Evolutionary conservation across 2,888 invertebrate genomes (phyloP).

Genomic region (Polylopha cassiicola): DNA sequence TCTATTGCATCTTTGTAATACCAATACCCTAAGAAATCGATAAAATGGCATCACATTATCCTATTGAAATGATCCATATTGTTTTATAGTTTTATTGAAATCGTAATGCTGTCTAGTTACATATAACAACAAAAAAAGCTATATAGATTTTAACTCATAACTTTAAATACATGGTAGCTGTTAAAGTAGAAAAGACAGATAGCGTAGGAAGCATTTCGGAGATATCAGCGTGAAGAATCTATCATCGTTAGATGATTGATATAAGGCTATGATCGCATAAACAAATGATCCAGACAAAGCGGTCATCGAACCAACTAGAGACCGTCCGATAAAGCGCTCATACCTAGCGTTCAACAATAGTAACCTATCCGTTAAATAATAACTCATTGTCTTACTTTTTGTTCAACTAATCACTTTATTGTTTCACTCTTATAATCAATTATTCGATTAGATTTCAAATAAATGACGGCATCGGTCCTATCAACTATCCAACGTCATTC

Average conservation of each 20-base stretch:
- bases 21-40: too few relatives aligned
- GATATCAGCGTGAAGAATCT: conserved; percentile 59
- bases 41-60: too few relatives aligned
- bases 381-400: conserved; percentile 75
- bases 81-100: too few relatives aligned
- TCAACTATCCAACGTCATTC: conserved; percentile 59
- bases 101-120: too few relatives aligned
- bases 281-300: conserved; percentile 63
- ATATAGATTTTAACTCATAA: too few relatives aligned
- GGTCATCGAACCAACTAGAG: conserved; percentile 62
- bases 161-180: conserved; percentile 33
- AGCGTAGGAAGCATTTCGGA: conserved; percentile 50
- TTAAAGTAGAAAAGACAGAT: conserved; percentile 53
- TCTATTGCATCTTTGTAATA: too few relatives aligned
- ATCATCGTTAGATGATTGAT: conserved; percentile 67
- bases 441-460: conserved; percentile 73
- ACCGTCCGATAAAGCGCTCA: conserved; percentile 52
- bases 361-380: conserved; percentile 68
- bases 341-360: conserved; percentile 61
- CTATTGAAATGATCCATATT: too few relatives aligned
- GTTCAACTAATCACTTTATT: conserved; percentile 76
- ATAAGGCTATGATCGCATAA: conserved; percentile 62
- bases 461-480: conserved; percentile 59
- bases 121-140: too few relatives aligned
- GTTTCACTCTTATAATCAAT: conserved; percentile 74